Conservation (phyloP, 2,888 invertebrate genomes). For the Calephelis perditalis region DNA sequence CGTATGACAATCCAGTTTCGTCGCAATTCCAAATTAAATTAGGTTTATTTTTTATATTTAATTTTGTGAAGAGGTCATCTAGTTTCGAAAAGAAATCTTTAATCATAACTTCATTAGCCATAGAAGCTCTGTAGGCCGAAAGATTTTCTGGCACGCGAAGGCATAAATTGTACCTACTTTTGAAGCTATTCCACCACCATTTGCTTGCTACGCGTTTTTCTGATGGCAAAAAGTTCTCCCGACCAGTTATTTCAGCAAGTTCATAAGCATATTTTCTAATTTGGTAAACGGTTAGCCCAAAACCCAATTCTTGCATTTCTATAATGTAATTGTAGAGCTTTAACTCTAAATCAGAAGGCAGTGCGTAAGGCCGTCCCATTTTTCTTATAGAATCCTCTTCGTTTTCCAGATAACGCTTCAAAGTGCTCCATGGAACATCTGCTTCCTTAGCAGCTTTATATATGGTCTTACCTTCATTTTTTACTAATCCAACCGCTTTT, state of each 20-base stretch:
- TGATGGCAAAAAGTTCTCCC: background rate
- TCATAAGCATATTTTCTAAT: background rate
- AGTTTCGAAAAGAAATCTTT: constrained; percentile 16
- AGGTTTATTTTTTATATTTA: constrained; percentile 13
- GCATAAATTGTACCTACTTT: constrained; percentile 10
- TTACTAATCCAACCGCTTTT: background rate
- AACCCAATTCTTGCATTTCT: background rate
- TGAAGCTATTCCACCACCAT: constrained; percentile 1
- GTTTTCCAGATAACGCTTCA: background rate
- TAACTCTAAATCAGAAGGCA: background rate
- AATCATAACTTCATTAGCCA: constrained; percentile 15
- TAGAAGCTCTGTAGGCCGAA: constrained; percentile 16
- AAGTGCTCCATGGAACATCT: background rate
- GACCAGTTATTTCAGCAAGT: background rate
- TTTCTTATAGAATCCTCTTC: background rate
- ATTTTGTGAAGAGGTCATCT: constrained; percentile 10
- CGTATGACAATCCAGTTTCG: constrained; percentile 15
- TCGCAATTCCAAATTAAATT: constrained; percentile 18
- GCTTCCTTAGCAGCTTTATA: background rate
- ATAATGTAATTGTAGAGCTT: background rate
- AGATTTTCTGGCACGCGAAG: constrained; percentile 13
- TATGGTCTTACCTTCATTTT: background rate
- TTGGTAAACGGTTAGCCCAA: background rate
- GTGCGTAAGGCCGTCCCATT: background rate
- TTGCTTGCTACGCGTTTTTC: background rate